Evolutionary conservation across 2,113 vertebrate genomes (phyloP).

Genomic region (Bostrychus sinensis): DNA sequence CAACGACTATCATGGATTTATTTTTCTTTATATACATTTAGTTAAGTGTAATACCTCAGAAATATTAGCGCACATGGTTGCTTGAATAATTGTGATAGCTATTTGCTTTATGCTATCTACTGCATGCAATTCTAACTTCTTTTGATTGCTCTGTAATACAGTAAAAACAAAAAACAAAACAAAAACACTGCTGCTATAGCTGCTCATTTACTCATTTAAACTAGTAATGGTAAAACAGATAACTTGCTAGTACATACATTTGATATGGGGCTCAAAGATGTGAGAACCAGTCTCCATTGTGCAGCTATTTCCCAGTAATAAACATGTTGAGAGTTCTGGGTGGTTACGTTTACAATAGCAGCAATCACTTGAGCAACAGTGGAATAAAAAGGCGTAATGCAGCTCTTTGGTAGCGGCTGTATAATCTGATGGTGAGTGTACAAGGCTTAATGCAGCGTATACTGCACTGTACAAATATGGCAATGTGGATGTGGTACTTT

Average conservation of each 20-base stretch:
- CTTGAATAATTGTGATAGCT: too few relatives aligned
- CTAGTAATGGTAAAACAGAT: not conserved
- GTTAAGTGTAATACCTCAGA: too few relatives aligned
- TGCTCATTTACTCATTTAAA: not conserved
- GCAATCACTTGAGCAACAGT: slow-evolving; percentile 51
- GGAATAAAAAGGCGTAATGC: slow-evolving; percentile 51
- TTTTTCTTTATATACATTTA: too few relatives aligned
- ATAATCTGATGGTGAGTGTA: slow-evolving; percentile 41
- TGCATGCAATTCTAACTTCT: too few relatives aligned
- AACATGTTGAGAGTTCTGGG: slow-evolving; percentile 49
- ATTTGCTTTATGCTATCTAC: too few relatives aligned
- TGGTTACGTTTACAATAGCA: slow-evolving; percentile 53
- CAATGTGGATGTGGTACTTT: slow-evolving; percentile 33
- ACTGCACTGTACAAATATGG: slow-evolving; percentile 30
- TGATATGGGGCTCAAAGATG: slow-evolving; percentile 33
- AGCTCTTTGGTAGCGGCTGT: slow-evolving; percentile 36
- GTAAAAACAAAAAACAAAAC: too few relatives aligned
- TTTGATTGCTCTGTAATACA: too few relatives aligned
- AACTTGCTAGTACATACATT: not conserved
- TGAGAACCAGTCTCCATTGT: slow-evolving; percentile 34
- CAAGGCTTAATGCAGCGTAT: slow-evolving; percentile 51
- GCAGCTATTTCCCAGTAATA: slow-evolving; percentile 30
- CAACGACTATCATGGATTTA: too few relatives aligned
- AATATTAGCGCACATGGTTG: not conserved
- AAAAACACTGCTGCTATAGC: too few relatives aligned